A percentile compares a stretch with the other conserved stretches of the same genome.
Evolutionary conservation across 2,797 vertebrate genomes (phyloP).

Genomic region (Erpetoichthys calabaricus): DNA sequence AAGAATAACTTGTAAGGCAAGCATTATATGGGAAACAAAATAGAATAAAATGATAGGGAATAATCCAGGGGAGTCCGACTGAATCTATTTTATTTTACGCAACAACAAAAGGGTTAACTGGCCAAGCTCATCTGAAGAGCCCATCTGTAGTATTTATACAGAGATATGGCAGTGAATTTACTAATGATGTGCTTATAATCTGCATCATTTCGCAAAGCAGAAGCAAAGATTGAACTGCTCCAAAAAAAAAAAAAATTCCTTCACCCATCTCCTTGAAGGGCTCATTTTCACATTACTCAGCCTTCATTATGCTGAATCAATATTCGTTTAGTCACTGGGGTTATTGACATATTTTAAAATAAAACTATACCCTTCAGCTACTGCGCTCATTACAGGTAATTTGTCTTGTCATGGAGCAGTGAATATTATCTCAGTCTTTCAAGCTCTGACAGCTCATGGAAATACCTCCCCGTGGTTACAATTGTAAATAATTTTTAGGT

Average conservation of each 20-base stretch:
- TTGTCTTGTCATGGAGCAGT: slow-evolving; percentile 76
- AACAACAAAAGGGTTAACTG: slow-evolving; percentile 18
- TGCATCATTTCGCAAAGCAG: slow-evolving; percentile 36
- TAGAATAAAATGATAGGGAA: too few species aligned
- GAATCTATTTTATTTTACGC: too few species aligned
- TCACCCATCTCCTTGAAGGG: slow-evolving; percentile 56
- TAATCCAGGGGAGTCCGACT: too few species aligned
- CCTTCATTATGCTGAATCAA: slow-evolving; percentile 95
- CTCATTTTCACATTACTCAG: slow-evolving; percentile 81
- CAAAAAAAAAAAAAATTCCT: slow-evolving; percentile 53
- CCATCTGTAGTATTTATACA: slow-evolving; percentile 25
- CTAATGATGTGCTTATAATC: slow-evolving; percentile 33
- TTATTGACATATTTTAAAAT: slow-evolving; percentile 96
- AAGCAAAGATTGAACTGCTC: slow-evolving; percentile 45
- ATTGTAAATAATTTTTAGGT: slow-evolving; percentile 94
- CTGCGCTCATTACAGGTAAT: slow-evolving; percentile 82
- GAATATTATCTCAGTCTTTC: slow-evolving; percentile 75
- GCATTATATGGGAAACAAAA: too few species aligned
- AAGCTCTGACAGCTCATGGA: slow-evolving; percentile 62
- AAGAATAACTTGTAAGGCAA: too few species aligned
- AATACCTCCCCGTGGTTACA: slow-evolving; percentile 72
- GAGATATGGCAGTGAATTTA: slow-evolving; percentile 15
- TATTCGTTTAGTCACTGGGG: slow-evolving; percentile 90
- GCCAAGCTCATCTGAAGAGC: slow-evolving; percentile 22
- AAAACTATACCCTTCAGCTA: slow-evolving; percentile 77